Evolutionary conservation across 2,888 invertebrate species (phyloP).

Genomic region (Ashinkailepas kermadecensis): DNA sequence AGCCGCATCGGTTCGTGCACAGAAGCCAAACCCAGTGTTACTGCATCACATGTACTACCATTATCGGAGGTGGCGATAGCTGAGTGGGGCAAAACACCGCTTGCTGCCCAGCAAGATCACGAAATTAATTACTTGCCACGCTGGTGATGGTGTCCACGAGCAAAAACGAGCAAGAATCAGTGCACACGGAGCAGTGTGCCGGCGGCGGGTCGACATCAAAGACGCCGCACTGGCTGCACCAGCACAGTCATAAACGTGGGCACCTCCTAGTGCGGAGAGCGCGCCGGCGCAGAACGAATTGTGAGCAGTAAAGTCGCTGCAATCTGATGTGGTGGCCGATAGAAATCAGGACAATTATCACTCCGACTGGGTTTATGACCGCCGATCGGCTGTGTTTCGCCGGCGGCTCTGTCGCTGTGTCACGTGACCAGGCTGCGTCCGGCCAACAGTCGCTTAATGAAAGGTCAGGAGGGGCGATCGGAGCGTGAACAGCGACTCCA

Average conservation of each 20-base stretch:
- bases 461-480: background rate
- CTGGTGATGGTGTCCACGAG: background rate
- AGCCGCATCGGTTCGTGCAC: background rate
- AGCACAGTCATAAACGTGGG: background rate
- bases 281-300: background rate
- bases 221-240: background rate
- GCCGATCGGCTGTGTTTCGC: background rate
- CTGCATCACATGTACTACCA: background rate
- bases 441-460: slow-evolving; percentile 10
- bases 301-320: background rate
- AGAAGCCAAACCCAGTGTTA: background rate
- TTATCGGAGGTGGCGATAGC: background rate
- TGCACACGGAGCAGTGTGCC: background rate
- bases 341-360: slow-evolving; percentile 12
- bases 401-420: background rate
- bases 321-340: background rate
- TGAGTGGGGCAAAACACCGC: background rate
- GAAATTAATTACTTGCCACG: background rate
- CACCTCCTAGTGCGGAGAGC: background rate
- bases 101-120: background rate
- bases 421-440: background rate
- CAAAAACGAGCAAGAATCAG: background rate
- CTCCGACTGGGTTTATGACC: background rate
- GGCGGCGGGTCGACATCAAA: background rate
- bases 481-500: background rate